Percentiles rank a stretch among this genome's conserved stretches.
Evolutionary conservation across 2,113 vertebrate species (phyloP).

Genomic region (Tupaia chinensis): DNA sequence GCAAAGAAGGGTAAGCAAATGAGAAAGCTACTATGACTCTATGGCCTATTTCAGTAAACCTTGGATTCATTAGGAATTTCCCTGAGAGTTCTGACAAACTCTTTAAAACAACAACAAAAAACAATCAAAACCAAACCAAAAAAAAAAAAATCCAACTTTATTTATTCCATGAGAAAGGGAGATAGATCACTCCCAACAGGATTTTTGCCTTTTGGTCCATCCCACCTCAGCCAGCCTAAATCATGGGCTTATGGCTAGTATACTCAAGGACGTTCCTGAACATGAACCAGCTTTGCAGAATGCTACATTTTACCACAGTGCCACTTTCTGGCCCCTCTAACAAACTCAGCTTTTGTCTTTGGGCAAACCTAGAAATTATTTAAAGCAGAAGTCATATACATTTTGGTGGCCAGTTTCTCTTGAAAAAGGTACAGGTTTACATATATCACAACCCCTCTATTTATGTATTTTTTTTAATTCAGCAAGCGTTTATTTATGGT

Average conservation of each 20-base stretch:
- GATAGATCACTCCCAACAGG: no score
- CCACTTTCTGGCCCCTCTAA: no score
- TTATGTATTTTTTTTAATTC: neutral
- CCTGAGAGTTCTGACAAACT: neutral
- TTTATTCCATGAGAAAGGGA: no score
- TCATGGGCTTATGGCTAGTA: no score
- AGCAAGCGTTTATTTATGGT: neutral
- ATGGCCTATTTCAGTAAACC: neutral
- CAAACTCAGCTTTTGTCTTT: neutral
- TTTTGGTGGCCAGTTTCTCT: neutral
- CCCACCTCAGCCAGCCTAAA: no score
- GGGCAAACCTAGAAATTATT: neutral
- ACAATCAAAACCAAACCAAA: no score
- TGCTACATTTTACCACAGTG: no score
- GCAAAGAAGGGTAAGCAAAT: neutral
- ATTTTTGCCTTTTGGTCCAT: no score
- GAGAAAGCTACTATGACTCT: neutral
- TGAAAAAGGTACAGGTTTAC: neutral
- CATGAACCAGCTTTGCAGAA: no score
- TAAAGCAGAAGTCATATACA: neutral
- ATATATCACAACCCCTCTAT: neutral
- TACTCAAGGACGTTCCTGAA: no score
- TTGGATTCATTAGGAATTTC: neutral
- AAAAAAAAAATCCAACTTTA: no score
- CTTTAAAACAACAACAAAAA: neutral